Conservation (phyloP, 2,113 vertebrate species). For the Ornithorhynchus anatinus region DNA sequence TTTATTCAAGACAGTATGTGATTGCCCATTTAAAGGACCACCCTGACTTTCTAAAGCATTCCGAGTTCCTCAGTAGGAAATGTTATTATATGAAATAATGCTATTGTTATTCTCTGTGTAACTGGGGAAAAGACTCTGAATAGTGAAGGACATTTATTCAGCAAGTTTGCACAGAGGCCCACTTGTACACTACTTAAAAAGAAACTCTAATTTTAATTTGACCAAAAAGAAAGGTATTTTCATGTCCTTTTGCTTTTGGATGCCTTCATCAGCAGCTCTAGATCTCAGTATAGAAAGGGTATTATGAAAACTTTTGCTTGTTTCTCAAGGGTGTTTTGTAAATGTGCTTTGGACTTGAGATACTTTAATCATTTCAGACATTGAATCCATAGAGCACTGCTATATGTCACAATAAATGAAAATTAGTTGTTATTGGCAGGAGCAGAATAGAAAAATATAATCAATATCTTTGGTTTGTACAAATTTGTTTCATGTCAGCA, state of each 20-base stretch:
- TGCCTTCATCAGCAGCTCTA: neutral
- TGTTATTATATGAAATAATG: conserved; percentile 31
- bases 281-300: too few species aligned
- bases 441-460: too few species aligned
- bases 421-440: too few species aligned
- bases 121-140: neutral
- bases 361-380: neutral
- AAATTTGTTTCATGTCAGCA: too few species aligned
- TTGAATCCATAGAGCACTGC: neutral
- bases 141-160: neutral
- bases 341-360: neutral
- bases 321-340: neutral
- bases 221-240: neutral
- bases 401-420: too few species aligned
- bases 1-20: conserved; percentile 17
- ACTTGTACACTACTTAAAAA: neutral
- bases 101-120: too few species aligned
- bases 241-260: conserved; percentile 10
- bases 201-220: neutral
- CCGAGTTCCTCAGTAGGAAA: conserved; percentile 28
- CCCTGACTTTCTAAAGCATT: conserved; percentile 25
- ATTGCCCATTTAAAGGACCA: conserved; percentile 37
- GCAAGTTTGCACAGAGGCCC: neutral
- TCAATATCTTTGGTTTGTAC: too few species aligned
- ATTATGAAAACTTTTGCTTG: neutral